Conservation (phyloP, 2,113 vertebrate genomes). For the Cottus gobio region DNA sequence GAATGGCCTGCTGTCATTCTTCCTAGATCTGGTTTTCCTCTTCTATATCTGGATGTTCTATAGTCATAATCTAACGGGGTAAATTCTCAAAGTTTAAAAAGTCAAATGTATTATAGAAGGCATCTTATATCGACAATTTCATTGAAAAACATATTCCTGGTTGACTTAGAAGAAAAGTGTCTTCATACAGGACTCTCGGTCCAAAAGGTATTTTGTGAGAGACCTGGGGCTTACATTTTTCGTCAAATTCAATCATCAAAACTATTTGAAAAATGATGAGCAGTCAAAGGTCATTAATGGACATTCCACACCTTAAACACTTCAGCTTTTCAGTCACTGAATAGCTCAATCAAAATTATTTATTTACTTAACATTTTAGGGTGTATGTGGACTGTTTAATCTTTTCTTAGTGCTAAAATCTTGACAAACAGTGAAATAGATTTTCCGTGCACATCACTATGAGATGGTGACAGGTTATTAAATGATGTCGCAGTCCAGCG, state of each 20-base stretch:
- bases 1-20: not conserved
- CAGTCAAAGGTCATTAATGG: not conserved
- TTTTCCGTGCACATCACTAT: slow-evolving; percentile 22
- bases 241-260: too few relatives aligned
- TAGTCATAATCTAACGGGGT: too few relatives aligned
- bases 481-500: slow-evolving; percentile 42
- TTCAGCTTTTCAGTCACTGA: not conserved
- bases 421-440: slow-evolving; percentile 30
- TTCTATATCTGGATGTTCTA: too few relatives aligned
- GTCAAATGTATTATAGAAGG: too few relatives aligned
- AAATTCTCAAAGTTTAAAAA: too few relatives aligned
- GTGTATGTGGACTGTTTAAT: slow-evolving; percentile 3
- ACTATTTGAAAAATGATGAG: not conserved
- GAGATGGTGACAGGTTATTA: slow-evolving; percentile 42
- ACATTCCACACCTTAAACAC: not conserved
- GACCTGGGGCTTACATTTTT: too few relatives aligned
- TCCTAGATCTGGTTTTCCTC: too few relatives aligned
- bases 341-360: not conserved
- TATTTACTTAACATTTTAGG: not conserved
- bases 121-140: too few relatives aligned
- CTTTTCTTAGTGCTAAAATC: slow-evolving; percentile 19
- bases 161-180: too few relatives aligned
- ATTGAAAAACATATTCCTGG: too few relatives aligned
- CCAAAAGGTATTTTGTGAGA: too few relatives aligned
- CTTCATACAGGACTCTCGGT: too few relatives aligned